Evolutionary conservation across 2,888 invertebrate genomes (phyloP).

Genomic region (Harpalus rubripes): DNA sequence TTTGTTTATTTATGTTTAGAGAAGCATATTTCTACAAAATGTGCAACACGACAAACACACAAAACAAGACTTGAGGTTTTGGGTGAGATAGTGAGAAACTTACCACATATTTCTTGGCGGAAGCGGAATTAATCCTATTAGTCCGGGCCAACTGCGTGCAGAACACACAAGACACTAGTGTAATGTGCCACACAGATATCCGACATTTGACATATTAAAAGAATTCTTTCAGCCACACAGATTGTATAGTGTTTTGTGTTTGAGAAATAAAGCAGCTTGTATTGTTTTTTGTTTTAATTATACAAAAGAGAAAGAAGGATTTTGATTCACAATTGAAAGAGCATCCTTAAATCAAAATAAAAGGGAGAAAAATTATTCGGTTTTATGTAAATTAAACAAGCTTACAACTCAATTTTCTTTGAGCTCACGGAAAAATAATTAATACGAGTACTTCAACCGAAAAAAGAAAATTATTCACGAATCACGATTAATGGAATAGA

Average conservation of each 20-base stretch:
- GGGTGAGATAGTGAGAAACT: conserved; percentile 11
- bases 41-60: not conserved
- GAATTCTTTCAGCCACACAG: not conserved
- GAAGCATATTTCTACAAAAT: conserved; percentile 9
- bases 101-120: conserved; percentile 57
- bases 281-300: not conserved
- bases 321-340: not conserved
- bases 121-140: conserved; percentile 55
- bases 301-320: not conserved
- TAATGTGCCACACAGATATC: conserved; percentile 44
- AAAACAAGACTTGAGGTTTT: not conserved
- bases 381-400: not conserved
- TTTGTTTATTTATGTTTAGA: not conserved
- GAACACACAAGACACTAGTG: conserved; percentile 52
- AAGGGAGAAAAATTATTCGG: not conserved
- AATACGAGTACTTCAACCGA: not conserved
- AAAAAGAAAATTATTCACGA: not conserved
- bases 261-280: not conserved
- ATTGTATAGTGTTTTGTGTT: not conserved
- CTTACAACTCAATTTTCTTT: not conserved
- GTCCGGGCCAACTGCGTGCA: conserved; percentile 65
- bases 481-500: not conserved
- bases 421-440: not conserved
- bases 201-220: conserved; percentile 14
- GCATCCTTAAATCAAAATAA: not conserved